A percentile compares a stretch with the other conserved stretches of the same genome.
Evolutionary conservation across 2,113 vertebrate genomes (phyloP).

Genomic region (Alaudala cheleensis): DNA sequence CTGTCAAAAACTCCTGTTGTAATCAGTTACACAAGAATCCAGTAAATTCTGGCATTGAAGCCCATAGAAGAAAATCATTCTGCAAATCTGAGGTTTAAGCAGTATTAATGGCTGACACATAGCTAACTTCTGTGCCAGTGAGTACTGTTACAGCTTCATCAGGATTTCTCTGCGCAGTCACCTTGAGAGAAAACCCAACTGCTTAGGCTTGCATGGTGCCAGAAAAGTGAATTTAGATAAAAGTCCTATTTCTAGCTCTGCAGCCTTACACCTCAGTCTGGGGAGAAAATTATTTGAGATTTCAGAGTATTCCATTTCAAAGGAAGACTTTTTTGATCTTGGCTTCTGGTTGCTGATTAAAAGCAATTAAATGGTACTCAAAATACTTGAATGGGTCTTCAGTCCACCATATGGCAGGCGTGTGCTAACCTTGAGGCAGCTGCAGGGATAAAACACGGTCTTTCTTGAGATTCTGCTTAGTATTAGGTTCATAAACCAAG

Average conservation of each 20-base stretch:
- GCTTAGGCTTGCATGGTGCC: neutral
- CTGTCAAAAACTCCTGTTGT: neutral
- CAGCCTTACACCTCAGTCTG: neutral
- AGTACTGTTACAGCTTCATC: neutral
- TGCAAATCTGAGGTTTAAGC: conserved; percentile 28
- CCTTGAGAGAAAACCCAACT: neutral
- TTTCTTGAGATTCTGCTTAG: neutral
- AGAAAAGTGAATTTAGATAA: neutral
- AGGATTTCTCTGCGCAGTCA: neutral
- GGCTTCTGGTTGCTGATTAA: neutral
- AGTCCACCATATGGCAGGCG: neutral
- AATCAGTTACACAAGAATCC: neutral
- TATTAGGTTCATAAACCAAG: neutral
- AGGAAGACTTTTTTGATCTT: neutral
- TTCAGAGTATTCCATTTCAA: neutral
- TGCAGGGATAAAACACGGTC: neutral
- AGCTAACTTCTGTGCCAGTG: neutral
- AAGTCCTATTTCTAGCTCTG: neutral
- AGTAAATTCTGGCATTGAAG: neutral
- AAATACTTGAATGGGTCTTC: neutral
- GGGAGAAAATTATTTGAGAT: neutral
- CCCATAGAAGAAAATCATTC: conserved; percentile 8
- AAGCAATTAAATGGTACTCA: neutral
- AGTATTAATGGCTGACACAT: conserved; percentile 23
- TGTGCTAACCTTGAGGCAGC: neutral